Base-by-base conservation (phyloP, 1,140 invertebrate genomes). In the Zaprionus ghesquierei region DNA sequence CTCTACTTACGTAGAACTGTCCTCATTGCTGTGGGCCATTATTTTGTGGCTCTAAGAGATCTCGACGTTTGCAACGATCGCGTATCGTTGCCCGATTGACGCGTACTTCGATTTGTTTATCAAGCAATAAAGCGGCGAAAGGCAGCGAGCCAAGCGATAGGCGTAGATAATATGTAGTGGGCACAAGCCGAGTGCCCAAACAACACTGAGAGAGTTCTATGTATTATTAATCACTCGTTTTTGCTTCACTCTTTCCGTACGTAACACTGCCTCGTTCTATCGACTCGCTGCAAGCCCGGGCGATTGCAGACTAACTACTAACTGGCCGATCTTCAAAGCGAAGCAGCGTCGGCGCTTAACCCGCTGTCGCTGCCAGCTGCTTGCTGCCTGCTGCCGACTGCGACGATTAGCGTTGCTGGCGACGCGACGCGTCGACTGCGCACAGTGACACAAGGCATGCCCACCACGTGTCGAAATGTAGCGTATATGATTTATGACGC, bases 291-390 rank as follows among this genome's bases (percentile, higher is more conserved):
- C 77, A 75, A 85, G 77, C 65, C 81, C 74, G 66, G 72, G 65
- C 84, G 82, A 87, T 77, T 87, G 82, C 82, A 89, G 84, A 87
- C 82, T 87, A 82, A 75, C 56, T 69, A 76, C 79, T 87, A 79
- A 82, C 82, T 79, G 62, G 82, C 65, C 82, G 82, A 86, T 86
- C 82, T 87, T 86, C 65, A 73, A 77, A 65, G 66, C 81, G 79
- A 77, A 69, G 71, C 79, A 82, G 75, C 64, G 63, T 73, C 33
- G 72, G 54, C 71, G 81, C 79, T 87, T 87, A 86, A 81, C 81
- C 81, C 81, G 69, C 81, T 74, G 81, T 62, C 31, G 76, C 61
- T 61, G 44, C 59, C 38, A n/a, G 61, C 53, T 49, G 68, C n/a
- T 44, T n/a, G 46, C 46, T 62, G 70, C 41, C 61, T 22, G 66